Percentiles rank a stretch among this genome's conserved stretches.
These are phyloP conservation scores for Romanogobio albipinnatus DNA, from an alignment of 2,113 vertebrate genomes.

Conservation along the genomic window DNA sequence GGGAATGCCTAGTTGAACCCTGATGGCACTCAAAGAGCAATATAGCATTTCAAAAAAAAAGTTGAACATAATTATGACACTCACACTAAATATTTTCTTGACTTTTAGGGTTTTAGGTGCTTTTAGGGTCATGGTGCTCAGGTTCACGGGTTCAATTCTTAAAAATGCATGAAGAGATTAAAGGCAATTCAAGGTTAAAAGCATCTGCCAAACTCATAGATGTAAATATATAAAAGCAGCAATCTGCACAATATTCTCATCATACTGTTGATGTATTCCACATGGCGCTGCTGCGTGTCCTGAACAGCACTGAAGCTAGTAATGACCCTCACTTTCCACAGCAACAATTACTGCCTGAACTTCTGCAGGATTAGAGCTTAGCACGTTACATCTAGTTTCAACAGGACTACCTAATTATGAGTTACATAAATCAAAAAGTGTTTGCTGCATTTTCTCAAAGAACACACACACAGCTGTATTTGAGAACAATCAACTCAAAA, in stretches of 20 bases:
- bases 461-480: too few species aligned
- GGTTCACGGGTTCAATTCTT: neutral
- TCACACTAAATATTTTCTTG: neutral
- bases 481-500: neutral
- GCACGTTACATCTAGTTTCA: neutral
- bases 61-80: neutral
- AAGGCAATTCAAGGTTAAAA: neutral
- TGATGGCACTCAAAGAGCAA: neutral
- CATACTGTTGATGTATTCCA: neutral
- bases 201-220: neutral
- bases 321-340: constrained; percentile 11
- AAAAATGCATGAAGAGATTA: neutral
- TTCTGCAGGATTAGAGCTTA: neutral
- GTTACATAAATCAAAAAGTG: neutral
- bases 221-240: neutral
- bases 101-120: neutral
- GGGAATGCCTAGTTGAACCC: neutral
- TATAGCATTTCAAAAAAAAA: neutral
- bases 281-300: neutral
- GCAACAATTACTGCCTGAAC: constrained; percentile 1
- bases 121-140: too few species aligned
- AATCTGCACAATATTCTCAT: neutral
- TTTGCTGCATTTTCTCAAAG: neutral
- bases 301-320: neutral
- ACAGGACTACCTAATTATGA: neutral